Evolutionary conservation across 2,113 vertebrate species (phyloP), one percentile per base, ranked within the genome.

Genomic region (Lepus timidus): DNA sequence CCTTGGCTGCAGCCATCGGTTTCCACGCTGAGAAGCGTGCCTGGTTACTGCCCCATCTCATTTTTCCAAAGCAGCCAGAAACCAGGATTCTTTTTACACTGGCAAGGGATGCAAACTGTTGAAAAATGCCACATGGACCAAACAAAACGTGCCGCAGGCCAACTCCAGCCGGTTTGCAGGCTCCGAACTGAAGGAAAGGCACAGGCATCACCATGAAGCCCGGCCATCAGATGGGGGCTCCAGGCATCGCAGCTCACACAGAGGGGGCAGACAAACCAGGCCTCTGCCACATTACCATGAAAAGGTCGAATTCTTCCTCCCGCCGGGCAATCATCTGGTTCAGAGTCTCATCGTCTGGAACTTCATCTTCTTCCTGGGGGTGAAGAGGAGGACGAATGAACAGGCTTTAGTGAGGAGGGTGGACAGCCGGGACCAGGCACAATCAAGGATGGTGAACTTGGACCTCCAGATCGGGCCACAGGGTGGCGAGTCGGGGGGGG

Each of bases 301-400:
- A 99, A 93, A 99, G 98, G 92, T 99, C 99, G 97, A 99, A 99
- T 82, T 99, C 99, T 27, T 99, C 99, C 93, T 99, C 99, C 74
- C 98, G 97, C 20, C 99, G 98, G 78, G 99, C 99, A 95, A 99
- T 99, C 99, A 99, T 99, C 95, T 99, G 99, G 98, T 99, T 99
- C 96, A 99, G 97, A 14, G 99, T 99, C 97, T 99, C 99, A 90
- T 99, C 99, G 81, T 99, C 99, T 6, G 99, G 99, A 75, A 99
- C 99, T 97, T 99, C 99, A 95, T 99, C 99, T 98, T 99, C 99
- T 95, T 99, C 99, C 99, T 99, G 80, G 31, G 90, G 75, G 90
- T 8, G 92, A 33, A 95, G 55, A 58, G 98, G 1, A 52, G 16
- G 95, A 95, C 9, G n/a, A 86, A 86, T 84, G 83, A 94, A 14